Evolutionary conservation across 2,888 invertebrate species (phyloP).

Genomic region (Volucella inflata): DNA sequence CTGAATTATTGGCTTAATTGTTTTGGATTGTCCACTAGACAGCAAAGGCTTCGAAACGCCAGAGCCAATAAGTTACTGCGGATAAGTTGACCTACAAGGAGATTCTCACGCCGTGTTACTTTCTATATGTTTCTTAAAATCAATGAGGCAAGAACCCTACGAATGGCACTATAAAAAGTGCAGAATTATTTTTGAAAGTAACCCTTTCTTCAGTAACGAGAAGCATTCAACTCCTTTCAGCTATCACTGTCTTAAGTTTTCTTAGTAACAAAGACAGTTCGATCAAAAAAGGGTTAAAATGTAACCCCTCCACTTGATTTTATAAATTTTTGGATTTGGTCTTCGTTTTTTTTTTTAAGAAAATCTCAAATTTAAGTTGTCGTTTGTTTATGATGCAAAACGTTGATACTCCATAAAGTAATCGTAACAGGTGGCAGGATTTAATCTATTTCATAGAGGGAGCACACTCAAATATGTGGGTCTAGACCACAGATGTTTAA

Average conservation of each 20-base stretch:
- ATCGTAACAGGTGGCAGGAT: slow-evolving; percentile 24
- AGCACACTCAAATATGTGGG: too few species aligned
- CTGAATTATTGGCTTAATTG: too few species aligned
- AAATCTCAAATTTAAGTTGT: neutral
- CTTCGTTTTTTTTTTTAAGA: neutral
- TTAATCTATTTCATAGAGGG: neutral
- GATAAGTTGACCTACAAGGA: too few species aligned
- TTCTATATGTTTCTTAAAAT: too few species aligned
- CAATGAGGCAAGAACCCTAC: too few species aligned
- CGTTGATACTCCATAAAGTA: neutral
- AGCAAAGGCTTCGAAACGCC: too few species aligned
- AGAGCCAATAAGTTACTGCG: too few species aligned
- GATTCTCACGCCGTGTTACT: too few species aligned
- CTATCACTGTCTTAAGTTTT: neutral
- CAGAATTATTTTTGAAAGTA: neutral
- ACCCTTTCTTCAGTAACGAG: neutral
- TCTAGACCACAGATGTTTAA: slow-evolving; percentile 52
- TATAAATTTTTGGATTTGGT: neutral
- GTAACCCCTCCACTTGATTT: slow-evolving; percentile 10
- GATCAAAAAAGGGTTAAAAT: neutral
- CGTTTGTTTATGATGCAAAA: neutral
- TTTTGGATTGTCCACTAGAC: too few species aligned
- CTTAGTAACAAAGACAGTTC: neutral
- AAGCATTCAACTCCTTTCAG: neutral
- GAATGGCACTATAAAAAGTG: neutral